These are phyloP conservation scores for Mesaphorura yosii DNA, from an alignment of 1,140 invertebrate species.

Conservation along the genomic window DNA sequence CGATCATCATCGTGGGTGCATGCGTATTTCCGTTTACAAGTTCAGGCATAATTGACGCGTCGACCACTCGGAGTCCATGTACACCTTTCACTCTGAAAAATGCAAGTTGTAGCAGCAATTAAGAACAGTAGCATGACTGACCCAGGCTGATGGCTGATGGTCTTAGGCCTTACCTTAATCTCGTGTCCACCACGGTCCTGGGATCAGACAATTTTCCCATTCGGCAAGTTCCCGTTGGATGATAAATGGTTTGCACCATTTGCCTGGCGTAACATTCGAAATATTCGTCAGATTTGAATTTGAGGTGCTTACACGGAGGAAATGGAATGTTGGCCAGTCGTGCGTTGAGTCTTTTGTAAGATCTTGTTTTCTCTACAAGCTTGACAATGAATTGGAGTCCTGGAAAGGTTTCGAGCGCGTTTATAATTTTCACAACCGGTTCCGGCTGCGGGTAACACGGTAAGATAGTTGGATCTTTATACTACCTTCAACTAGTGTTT, in stretches of 20 bases:
- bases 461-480: too few species aligned
- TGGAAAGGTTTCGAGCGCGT: too few species aligned
- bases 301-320: constrained; percentile 59
- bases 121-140: too few species aligned
- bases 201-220: constrained; percentile 13
- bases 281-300: constrained; percentile 63
- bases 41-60: constrained; percentile 47
- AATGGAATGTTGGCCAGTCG: constrained; percentile 49
- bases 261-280: constrained; percentile 73
- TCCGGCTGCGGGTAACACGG: too few species aligned
- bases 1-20: constrained; percentile 72
- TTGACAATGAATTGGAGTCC: constrained; percentile 3
- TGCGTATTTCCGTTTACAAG: constrained; percentile 73
- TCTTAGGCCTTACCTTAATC: constrained; percentile 31
- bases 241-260: constrained; percentile 57
- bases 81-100: not conserved
- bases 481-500: constrained; percentile 17
- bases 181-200: constrained; percentile 45
- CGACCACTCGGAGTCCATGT: not conserved
- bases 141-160: too few species aligned
- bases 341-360: constrained; percentile 52
- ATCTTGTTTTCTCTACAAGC: constrained; percentile 5
- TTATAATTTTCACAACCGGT: not conserved
- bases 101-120: not conserved
- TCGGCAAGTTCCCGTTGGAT: constrained; percentile 5